Conservation (phyloP, 2,888 invertebrate genomes). For the Amaurobius ferox region DNA sequence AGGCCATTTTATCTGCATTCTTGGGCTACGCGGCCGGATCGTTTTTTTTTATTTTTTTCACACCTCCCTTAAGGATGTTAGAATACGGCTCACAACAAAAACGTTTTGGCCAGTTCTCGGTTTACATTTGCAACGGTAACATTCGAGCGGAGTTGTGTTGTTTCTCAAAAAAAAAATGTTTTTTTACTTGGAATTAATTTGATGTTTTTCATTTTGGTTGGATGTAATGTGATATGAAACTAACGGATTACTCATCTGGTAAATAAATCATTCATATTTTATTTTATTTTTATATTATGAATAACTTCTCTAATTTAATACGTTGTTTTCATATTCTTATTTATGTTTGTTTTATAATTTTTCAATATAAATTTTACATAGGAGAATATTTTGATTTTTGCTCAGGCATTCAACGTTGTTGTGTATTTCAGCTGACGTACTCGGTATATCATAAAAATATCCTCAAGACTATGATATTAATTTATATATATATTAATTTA, state of each 20-base stretch:
- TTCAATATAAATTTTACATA: too few species aligned
- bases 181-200: slow-evolving; percentile 38
- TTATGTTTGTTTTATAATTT: too few species aligned
- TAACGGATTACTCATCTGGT: slow-evolving; percentile 31
- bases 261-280: not conserved
- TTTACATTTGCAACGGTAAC: slow-evolving; percentile 47
- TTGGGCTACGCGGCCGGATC: slow-evolving; percentile 64
- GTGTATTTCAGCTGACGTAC: too few species aligned
- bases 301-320: too few species aligned
- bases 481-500: too few species aligned
- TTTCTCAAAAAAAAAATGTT: slow-evolving; percentile 10
- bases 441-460: too few species aligned
- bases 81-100: slow-evolving; percentile 61
- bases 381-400: too few species aligned
- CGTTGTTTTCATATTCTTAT: too few species aligned
- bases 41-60: slow-evolving; percentile 57
- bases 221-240: not conserved
- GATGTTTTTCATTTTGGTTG: slow-evolving; percentile 1
- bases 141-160: slow-evolving; percentile 37
- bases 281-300: too few species aligned
- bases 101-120: slow-evolving; percentile 59
- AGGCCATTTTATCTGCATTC: slow-evolving; percentile 69
- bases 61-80: slow-evolving; percentile 70
- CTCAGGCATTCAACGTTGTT: too few species aligned
- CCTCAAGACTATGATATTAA: too few species aligned